A percentile compares a stretch with the other conserved stretches of the same genome.
Evolutionary conservation across 92 coral and sea anemone species (phyloP).

Genomic region (Zoanthus solanderi): DNA sequence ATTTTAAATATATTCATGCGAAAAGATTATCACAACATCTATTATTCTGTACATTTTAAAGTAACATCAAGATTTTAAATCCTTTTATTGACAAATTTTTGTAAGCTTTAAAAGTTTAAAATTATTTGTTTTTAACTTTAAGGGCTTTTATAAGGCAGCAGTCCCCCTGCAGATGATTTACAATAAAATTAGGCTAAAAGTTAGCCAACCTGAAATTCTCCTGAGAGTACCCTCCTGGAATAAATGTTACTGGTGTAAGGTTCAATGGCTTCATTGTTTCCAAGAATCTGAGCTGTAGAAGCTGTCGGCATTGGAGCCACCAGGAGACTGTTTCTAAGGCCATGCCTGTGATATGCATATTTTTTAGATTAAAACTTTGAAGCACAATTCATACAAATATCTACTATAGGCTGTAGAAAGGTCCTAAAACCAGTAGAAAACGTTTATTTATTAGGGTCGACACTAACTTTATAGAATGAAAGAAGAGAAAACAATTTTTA

Average conservation of each 20-base stretch:
- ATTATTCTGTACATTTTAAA: too few relatives aligned
- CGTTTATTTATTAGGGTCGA: not conserved
- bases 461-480: too few relatives aligned
- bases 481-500: too few relatives aligned
- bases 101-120: not conserved
- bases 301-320: conserved; percentile 99
- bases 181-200: not conserved
- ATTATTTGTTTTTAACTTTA: not conserved
- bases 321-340: conserved; percentile 94
- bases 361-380: not conserved
- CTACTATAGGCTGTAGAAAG: too few relatives aligned
- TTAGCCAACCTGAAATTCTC: conserved; percentile 88
- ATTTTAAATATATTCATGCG: too few relatives aligned
- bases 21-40: too few relatives aligned
- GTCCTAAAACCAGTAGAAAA: not conserved
- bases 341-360: conserved; percentile 68
- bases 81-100: too few relatives aligned
- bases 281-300: conserved; percentile 98
- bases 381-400: not conserved
- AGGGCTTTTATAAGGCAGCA: too few relatives aligned
- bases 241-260: conserved; percentile 98
- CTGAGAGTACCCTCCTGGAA: conserved; percentile 92
- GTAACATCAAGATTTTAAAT: too few relatives aligned
- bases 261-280: conserved; percentile 97
- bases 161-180: not conserved